These are phyloP conservation scores for Tachina grossa DNA, from an alignment of 2,888 invertebrate genomes.

Conservation along the genomic window DNA sequence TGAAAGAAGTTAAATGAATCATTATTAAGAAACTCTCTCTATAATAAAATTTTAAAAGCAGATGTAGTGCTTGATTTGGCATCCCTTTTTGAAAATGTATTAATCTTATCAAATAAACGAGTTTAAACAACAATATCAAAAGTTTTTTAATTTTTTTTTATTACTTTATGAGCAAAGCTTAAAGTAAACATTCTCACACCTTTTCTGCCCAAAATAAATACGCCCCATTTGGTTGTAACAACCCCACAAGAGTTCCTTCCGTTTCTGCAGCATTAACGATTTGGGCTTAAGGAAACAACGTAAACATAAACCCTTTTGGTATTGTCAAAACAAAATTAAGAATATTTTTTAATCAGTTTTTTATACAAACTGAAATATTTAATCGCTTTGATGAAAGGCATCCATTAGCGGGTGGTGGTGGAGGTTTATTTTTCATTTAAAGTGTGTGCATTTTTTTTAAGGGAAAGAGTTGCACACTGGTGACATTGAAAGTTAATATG, in stretches of 20 bases:
- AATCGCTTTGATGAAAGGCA: conserved; percentile 65
- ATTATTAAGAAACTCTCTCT: background rate
- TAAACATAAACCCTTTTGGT: conserved; percentile 31
- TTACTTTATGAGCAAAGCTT: conserved; percentile 1
- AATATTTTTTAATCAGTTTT: conserved; percentile 48
- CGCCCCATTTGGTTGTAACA: conserved; percentile 33
- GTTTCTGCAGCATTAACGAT: conserved; percentile 28
- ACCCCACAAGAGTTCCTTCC: conserved; percentile 44
- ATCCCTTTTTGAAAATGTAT: conserved; percentile 32
- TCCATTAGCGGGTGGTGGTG: conserved; percentile 3
- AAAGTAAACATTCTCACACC: conserved; percentile 53
- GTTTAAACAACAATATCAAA: conserved; percentile 42
- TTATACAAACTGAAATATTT: conserved; percentile 65
- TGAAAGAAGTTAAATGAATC: background rate
- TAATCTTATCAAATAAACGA: conserved; percentile 59
- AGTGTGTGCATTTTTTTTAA: background rate
- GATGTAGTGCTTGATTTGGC: background rate
- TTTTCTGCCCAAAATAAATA: conserved; percentile 47
- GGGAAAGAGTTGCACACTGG: conserved; percentile 41
- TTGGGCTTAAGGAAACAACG: conserved; percentile 64
- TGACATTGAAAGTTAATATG: conserved; percentile 59
- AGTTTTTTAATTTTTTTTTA: conserved; percentile 7
- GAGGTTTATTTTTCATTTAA: conserved; percentile 25
- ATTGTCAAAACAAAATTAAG: conserved; percentile 28
- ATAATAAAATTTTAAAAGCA: background rate